A percentile compares a stretch with the other conserved stretches of the same genome.
Evolutionary conservation across 92 coral and sea anemone species (phyloP).

Genomic region (Scolanthus callimorphus): DNA sequence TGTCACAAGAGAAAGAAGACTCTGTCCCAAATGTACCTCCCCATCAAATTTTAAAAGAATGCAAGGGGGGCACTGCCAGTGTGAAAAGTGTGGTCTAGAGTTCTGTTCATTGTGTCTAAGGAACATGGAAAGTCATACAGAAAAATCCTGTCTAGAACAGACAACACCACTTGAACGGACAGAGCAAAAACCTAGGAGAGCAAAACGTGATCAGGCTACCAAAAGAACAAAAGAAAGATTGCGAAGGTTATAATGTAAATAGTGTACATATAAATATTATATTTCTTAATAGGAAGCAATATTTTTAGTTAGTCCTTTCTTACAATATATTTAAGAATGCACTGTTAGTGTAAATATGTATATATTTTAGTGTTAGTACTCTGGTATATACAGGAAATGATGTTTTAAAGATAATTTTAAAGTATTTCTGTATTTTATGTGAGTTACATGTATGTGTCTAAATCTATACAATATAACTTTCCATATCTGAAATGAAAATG

Average conservation of each 20-base stretch:
- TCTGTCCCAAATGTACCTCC: slow-evolving; percentile 64
- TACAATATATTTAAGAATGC: too few species aligned
- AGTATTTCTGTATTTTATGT: too few species aligned
- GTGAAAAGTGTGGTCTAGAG: slow-evolving; percentile 56
- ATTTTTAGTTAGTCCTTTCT: too few species aligned
- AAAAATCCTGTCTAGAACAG: slow-evolving; percentile 30
- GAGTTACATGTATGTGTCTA: too few species aligned
- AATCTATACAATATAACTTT: too few species aligned
- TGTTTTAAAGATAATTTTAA: too few species aligned
- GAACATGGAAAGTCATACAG: slow-evolving; percentile 8
- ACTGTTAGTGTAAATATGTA: too few species aligned
- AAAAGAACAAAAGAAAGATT: slow-evolving; percentile 36
- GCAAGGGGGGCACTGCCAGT: slow-evolving; percentile 33
- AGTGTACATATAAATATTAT: too few species aligned
- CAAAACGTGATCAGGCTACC: slow-evolving; percentile 22
- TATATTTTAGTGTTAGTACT: too few species aligned
- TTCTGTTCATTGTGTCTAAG: slow-evolving; percentile 46
- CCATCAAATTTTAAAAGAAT: slow-evolving; percentile 27
- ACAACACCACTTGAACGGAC: background rate
- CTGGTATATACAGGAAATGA: too few species aligned
- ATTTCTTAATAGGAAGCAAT: too few species aligned
- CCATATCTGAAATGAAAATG: too few species aligned
- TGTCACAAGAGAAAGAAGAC: slow-evolving; percentile 24
- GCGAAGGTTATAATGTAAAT: slow-evolving; percentile 30
- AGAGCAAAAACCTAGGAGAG: slow-evolving; percentile 21